Evolutionary conservation across 35 echinoderm and acorn worm genomes (phyloP).

Genomic region (Heliocidaris erythrogramma): DNA sequence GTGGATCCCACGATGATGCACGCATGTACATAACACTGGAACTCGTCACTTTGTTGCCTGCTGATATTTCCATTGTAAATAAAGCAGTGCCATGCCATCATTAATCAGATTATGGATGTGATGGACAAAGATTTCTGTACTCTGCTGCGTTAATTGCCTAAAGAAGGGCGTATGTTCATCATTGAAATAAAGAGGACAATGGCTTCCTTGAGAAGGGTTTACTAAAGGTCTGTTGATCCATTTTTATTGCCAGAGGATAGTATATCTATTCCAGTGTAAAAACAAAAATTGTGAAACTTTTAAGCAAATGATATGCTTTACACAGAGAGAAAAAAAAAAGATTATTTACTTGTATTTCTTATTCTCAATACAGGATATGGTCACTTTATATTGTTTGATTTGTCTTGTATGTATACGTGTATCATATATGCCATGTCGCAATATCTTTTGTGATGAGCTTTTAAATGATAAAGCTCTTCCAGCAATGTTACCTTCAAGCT

Average conservation of each 20-base stretch:
- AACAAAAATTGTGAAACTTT: background rate
- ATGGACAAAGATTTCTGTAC: background rate
- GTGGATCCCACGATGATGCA: background rate
- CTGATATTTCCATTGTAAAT: slow-evolving; percentile 1
- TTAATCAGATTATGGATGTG: background rate
- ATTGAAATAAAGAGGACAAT: background rate
- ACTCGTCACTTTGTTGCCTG: background rate
- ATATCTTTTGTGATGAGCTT: background rate
- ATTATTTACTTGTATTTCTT: background rate
- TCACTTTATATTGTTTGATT: background rate
- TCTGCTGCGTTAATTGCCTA: background rate
- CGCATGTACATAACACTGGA: background rate
- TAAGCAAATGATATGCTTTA: background rate
- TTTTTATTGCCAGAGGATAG: background rate
- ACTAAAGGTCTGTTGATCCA: background rate
- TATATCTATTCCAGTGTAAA: background rate
- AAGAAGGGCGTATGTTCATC: background rate
- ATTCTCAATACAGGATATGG: background rate
- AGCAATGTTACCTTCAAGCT: background rate
- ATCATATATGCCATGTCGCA: background rate
- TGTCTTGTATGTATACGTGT: background rate
- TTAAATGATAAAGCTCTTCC: background rate
- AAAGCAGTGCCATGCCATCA: background rate
- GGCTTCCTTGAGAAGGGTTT: background rate
- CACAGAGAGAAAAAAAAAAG: background rate